These are phyloP conservation scores for Phrynocephalus vlangalii DNA, from an alignment of 2,797 vertebrate genomes.

Conservation along the genomic window DNA sequence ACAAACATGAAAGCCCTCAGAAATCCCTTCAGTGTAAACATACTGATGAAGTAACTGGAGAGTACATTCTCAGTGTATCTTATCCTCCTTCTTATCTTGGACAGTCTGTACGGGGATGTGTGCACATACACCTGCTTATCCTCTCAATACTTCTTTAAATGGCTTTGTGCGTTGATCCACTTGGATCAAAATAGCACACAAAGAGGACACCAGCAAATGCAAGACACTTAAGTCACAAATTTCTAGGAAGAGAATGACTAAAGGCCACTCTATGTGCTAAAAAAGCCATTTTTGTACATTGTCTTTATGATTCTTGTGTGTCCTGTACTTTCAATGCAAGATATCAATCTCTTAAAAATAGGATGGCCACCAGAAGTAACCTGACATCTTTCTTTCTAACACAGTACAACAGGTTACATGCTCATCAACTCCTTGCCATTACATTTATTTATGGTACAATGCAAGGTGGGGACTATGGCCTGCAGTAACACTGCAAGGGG, in stretches of 20 bases:
- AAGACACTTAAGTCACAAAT: not conserved
- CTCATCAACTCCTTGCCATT: not conserved
- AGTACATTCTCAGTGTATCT: not conserved
- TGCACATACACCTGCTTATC: not conserved
- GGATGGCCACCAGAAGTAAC: too few relatives aligned
- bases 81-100: too few relatives aligned
- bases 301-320: not conserved
- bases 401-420: not conserved
- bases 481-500: not conserved
- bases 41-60: not conserved
- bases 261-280: not conserved
- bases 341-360: not conserved
- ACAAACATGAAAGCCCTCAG: not conserved
- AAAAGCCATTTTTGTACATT: not conserved
- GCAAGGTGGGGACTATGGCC: not conserved
- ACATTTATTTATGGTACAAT: not conserved
- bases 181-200: not conserved
- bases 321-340: not conserved
- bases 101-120: not conserved
- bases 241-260: not conserved
- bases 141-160: not conserved
- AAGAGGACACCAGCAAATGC: not conserved
- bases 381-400: too few relatives aligned
- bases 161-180: not conserved
- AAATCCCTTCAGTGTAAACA: not conserved